Evolutionary conservation across 2,888 invertebrate species (phyloP).

Genomic region (Terebella lapidaria): DNA sequence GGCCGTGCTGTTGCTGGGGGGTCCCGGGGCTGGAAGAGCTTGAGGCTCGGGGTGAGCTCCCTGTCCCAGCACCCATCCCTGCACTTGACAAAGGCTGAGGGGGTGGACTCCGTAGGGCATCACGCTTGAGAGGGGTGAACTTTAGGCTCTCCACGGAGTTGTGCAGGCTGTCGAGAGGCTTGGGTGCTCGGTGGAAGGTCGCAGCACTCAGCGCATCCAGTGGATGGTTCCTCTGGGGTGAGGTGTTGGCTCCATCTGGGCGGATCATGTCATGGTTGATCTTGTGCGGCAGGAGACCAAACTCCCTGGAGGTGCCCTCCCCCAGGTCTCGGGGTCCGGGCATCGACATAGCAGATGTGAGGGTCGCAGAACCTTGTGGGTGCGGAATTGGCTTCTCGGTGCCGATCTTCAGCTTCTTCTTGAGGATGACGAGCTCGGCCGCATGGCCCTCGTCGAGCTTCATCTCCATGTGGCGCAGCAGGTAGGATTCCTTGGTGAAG

Average conservation of each 20-base stretch:
- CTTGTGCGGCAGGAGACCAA: neutral
- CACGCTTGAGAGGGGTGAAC: neutral
- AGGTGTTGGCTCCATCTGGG: neutral
- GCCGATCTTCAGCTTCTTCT: slow-evolving; percentile 5
- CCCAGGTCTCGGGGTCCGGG: neutral
- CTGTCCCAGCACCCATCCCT: neutral
- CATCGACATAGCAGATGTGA: neutral
- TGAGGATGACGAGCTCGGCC: slow-evolving; percentile 13
- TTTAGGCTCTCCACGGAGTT: neutral
- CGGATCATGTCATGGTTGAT: neutral
- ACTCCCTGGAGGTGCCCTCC: neutral
- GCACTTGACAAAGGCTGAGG: neutral
- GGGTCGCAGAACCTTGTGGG: neutral
- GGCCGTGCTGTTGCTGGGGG: neutral
- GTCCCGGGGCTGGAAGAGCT: neutral
- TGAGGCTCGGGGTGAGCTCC: neutral
- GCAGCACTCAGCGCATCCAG: neutral
- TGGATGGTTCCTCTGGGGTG: neutral
- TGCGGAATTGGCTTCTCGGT: neutral
- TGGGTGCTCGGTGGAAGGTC: neutral
- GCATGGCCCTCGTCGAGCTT: slow-evolving; percentile 22
- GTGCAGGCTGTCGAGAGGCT: neutral
- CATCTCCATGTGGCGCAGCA: slow-evolving; percentile 26
- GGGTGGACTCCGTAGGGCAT: neutral
- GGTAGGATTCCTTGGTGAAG: slow-evolving; percentile 26